Evolutionary conservation across 2,797 vertebrate genomes (phyloP), one percentile per base, ranked within the genome.

Genomic region (Oophaga sylvatica): DNA sequence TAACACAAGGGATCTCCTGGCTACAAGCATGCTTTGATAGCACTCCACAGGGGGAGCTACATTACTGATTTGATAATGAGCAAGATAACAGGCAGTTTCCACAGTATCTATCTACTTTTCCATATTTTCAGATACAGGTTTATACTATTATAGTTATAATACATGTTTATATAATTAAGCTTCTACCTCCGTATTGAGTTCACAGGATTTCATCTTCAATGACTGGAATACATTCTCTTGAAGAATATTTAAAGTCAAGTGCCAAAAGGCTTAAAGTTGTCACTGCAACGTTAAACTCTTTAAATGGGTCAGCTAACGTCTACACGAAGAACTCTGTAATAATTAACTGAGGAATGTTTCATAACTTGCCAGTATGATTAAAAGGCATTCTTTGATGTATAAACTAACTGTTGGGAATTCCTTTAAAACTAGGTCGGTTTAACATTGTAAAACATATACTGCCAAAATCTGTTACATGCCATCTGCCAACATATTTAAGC

Each of bases 321-420:
- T 60, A 80, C 56, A 76, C 62, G 77, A 19, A 60, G 60, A 80
- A 12, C 31, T 59, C 56, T 60, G 77, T 56, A 62, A 80, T 60
- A 80, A 60, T 80, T 41, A 80, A 60, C 57, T 12, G 57, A 19
- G 31, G 29, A 60, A 60, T 17, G 60, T 80, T 80, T 80, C 77
- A 80, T 60, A 80, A 80, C 77, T 80, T 60, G 57, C 57, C 77
- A 80, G 57, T 35, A n/a, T 35, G 57, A 80, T 80, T 80, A 80
- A 35, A 80, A 80, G 26, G 77, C 77, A 60, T 59, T 80, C 77
- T 80, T 80, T 80, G 77, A 80, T 80, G 77, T 80, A 35, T 60
- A 60, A 80, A 60, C 56, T 80, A 60, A 80, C 56, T 60, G 26
- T 53, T 62, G 57, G 77, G 56, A 60, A 60, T 80, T 80, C 60